A percentile compares a stretch with the other conserved stretches of the same genome.
These are phyloP conservation scores for Drosophila robusta DNA, from an alignment of 2,888 invertebrate genomes.

Conservation along the genomic window DNA sequence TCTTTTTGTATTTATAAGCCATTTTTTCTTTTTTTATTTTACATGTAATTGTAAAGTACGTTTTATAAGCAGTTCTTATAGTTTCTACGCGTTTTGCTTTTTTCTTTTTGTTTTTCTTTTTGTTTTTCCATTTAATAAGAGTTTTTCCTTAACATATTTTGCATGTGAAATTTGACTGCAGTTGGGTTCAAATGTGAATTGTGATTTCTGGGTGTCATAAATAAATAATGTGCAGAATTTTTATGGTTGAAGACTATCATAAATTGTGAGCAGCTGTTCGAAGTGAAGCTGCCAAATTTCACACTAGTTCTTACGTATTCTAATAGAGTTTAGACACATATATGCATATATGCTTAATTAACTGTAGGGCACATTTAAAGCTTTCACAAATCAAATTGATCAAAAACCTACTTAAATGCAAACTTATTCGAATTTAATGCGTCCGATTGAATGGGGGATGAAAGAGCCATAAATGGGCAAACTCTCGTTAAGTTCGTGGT, in stretches of 20 bases:
- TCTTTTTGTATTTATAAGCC: conserved; percentile 9
- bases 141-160: conserved; percentile 11
- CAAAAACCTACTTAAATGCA: conserved; percentile 51
- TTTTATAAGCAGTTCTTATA: conserved; percentile 22
- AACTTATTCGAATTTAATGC: conserved; percentile 45
- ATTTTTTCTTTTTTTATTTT: conserved; percentile 17
- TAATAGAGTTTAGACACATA: conserved; percentile 8
- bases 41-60: conserved; percentile 33
- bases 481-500: conserved; percentile 35
- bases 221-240: conserved; percentile 16
- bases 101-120: not conserved
- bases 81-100: conserved; percentile 1
- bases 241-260: not conserved
- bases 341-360: conserved; percentile 35
- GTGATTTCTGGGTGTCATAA: conserved; percentile 6
- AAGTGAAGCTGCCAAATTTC: conserved; percentile 18
- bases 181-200: not conserved
- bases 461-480: conserved; percentile 6
- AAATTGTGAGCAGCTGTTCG: conserved; percentile 6
- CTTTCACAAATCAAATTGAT: conserved; percentile 77
- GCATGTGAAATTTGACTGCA: conserved; percentile 32
- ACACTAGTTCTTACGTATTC: conserved; percentile 5
- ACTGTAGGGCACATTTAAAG: conserved; percentile 84
- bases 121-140: conserved; percentile 1
- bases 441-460: conserved; percentile 29